Evolutionary conservation across 2,888 invertebrate species (phyloP), one percentile per base, ranked within the genome.

Genomic region (Gnatocerus cornutus): DNA sequence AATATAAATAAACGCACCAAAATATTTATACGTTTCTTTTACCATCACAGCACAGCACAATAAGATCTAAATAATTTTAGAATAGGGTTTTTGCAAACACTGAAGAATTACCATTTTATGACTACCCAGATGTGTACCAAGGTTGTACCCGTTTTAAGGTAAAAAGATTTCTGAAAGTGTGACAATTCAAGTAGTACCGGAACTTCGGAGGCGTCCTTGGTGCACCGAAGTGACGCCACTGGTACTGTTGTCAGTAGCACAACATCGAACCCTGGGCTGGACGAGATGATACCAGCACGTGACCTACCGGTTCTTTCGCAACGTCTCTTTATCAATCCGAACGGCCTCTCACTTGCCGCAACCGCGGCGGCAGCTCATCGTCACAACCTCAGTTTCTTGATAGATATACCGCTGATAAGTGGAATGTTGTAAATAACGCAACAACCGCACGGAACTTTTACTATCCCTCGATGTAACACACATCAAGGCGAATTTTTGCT

Each of bases 301-400:
- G 62, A 62, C 62, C 52, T 62, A 62, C 62, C 62, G 62, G 53
- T 64, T 55, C 29, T 64, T 53, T 64, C 53, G 64, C 64, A 64
- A 50, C 64, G 53, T 64, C 64, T 45, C 48, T 64, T 64, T 64
- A 63, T 63, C 64, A 64, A 64, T 64, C 64, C 45, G 43, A 41
- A 37, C 61, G 48, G 37, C 63, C 63, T 63, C 64, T 64, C 64
- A 55, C 64, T 64, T 50, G 52, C 52, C 62, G 62, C 62, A 62
- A 62, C 62, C 41, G 62, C 52, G 37, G 48, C 61, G 62, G 62
- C 74, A 74, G 69, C 70, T 67, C 67, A 67, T 67, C 61, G 67
- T 59, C 55, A 30, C 59, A 67, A 53, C 56, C 27, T 52, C 61
- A 61, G 61, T 67, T 58, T 50, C 59, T 67, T 67, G 67, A 67